Evolutionary conservation across 1,140 invertebrate genomes (phyloP).

Genomic region (Trichonephila clavata): DNA sequence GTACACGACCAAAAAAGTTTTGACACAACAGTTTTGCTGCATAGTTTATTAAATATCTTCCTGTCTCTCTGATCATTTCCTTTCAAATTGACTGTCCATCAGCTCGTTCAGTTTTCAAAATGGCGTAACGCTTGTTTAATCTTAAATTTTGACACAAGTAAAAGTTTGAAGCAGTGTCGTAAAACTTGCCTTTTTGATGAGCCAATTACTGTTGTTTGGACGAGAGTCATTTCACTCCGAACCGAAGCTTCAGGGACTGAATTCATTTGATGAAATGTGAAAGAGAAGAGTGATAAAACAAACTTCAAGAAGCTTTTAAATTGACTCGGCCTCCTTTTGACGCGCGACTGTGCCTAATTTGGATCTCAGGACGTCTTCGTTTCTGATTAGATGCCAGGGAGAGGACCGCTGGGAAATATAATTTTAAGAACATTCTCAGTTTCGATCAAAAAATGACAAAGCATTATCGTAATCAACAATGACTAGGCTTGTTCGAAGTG

Average conservation of each 20-base stretch:
- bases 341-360: background rate
- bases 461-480: background rate
- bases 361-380: background rate
- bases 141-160: background rate
- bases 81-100: no score
- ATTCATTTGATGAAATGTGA: background rate
- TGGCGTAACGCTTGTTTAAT: no score
- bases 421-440: background rate
- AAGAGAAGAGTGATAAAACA: background rate
- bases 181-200: slow-evolving; percentile 1
- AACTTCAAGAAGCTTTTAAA: background rate
- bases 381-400: background rate
- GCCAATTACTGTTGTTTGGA: background rate
- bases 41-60: no score
- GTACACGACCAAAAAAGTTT: no score
- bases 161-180: background rate
- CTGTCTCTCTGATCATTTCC: no score
- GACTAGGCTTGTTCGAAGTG: background rate
- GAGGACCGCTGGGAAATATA: background rate
- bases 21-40: no score
- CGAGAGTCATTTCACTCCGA: background rate
- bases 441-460: background rate
- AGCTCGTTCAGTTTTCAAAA: no score
- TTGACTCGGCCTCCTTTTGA: background rate
- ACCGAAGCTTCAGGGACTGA: background rate